These are phyloP conservation scores for Nothura maculosa DNA, from an alignment of 2,797 vertebrate species.

Conservation along the genomic window DNA sequence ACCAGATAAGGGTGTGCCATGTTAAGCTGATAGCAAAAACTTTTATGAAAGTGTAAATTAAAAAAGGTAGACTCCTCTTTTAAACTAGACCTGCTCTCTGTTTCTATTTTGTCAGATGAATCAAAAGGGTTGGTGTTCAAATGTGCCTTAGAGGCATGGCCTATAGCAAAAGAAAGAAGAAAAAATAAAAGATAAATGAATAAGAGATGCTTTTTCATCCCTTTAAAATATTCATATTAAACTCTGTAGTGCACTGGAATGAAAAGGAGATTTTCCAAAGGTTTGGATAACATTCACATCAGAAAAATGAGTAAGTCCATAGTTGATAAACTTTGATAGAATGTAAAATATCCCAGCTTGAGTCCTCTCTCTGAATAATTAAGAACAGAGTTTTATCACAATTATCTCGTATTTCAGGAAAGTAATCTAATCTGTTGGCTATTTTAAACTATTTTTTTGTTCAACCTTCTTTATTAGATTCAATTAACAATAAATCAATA, in stretches of 20 bases:
- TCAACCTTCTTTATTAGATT: neutral
- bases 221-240: neutral
- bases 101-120: neutral
- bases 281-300: neutral
- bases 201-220: neutral
- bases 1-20: neutral
- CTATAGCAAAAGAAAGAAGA: neutral
- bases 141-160: neutral
- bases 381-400: neutral
- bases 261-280: neutral
- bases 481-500: fast-evolving
- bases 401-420: neutral
- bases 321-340: neutral
- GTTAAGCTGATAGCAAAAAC: neutral
- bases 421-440: neutral
- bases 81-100: neutral
- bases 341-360: neutral
- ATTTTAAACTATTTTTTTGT: neutral
- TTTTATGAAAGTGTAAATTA: neutral
- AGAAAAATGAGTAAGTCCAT: neutral
- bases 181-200: neutral
- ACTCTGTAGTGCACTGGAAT: neutral
- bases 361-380: neutral
- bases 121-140: slow-evolving; percentile 6
- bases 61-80: neutral